A percentile compares a stretch with the other conserved stretches of the same genome.
phyloP scores from a whole-genome alignment of 1,140 invertebrate genomes.

The Drosophila tropicalis region DNA sequence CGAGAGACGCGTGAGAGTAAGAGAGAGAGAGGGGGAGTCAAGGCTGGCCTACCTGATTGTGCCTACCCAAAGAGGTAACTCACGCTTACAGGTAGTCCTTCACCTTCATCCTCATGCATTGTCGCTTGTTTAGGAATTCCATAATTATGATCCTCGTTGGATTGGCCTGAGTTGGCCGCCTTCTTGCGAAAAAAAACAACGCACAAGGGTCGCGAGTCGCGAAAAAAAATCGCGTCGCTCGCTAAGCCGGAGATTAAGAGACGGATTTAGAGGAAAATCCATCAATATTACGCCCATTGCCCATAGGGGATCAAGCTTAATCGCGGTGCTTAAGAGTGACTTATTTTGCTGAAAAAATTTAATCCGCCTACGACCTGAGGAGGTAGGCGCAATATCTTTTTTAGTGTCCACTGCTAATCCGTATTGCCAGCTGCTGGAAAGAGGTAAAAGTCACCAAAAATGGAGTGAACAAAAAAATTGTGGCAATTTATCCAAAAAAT shows the following conservation, averaged over 20 bases:
- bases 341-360: constrained; percentile 76
- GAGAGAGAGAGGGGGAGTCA: constrained; percentile 10
- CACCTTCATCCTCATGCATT: constrained; percentile 20
- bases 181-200: constrained; percentile 66
- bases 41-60: constrained; percentile 42
- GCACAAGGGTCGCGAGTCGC: constrained; percentile 31
- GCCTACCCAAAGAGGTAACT: constrained; percentile 56
- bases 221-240: constrained; percentile 75
- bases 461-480: constrained; percentile 44
- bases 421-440: constrained; percentile 60
- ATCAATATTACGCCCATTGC: constrained; percentile 76
- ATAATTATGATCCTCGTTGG: constrained; percentile 75
- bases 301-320: constrained; percentile 72
- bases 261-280: constrained; percentile 79
- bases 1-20: too few relatives aligned
- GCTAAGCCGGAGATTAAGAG: constrained; percentile 76
- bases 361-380: constrained; percentile 54
- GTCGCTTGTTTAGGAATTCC: constrained; percentile 75
- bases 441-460: constrained; percentile 52
- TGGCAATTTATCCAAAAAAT: constrained; percentile 54
- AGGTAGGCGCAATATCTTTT: constrained; percentile 55
- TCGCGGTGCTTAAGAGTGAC: constrained; percentile 68
- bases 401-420: constrained; percentile 42
- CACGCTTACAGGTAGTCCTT: constrained; percentile 69
- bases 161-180: constrained; percentile 38